Conservation (phyloP, 1,140 invertebrate genomes). For the Musca vetustissima region DNA sequence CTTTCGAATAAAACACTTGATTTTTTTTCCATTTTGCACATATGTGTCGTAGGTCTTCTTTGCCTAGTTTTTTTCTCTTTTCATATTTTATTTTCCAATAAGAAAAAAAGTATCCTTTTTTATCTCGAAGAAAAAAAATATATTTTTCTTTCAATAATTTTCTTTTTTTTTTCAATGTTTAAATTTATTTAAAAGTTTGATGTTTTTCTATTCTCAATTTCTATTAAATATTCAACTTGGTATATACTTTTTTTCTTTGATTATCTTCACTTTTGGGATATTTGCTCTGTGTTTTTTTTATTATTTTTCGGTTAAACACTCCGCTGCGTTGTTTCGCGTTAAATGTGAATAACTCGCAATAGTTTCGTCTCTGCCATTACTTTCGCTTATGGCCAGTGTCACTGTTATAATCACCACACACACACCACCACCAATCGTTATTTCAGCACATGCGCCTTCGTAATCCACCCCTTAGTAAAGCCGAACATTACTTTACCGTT, state of each 20-base stretch:
- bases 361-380: too few relatives aligned
- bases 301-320: not conserved
- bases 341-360: constrained; percentile 5
- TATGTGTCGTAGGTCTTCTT: constrained; percentile 14
- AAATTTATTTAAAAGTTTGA: not conserved
- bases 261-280: not conserved
- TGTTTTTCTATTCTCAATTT: not conserved
- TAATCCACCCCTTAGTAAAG: too few relatives aligned
- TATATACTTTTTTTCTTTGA: too few relatives aligned
- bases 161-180: not conserved
- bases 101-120: not conserved
- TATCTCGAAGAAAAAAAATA: not conserved
- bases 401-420: constrained; percentile 5
- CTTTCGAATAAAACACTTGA: not conserved
- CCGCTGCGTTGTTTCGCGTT: constrained; percentile 8
- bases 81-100: not conserved
- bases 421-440: constrained; percentile 1
- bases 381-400: not conserved
- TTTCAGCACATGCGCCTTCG: not conserved
- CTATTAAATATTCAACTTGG: too few relatives aligned
- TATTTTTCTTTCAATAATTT: not conserved
- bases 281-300: too few relatives aligned
- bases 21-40: constrained; percentile 1
- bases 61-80: not conserved
- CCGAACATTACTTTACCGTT: too few relatives aligned